A percentile compares a stretch with the other conserved stretches of the same genome.
These are phyloP conservation scores for Pyrrhia umbra DNA, from an alignment of 2,888 invertebrate genomes.

Conservation along the genomic window DNA sequence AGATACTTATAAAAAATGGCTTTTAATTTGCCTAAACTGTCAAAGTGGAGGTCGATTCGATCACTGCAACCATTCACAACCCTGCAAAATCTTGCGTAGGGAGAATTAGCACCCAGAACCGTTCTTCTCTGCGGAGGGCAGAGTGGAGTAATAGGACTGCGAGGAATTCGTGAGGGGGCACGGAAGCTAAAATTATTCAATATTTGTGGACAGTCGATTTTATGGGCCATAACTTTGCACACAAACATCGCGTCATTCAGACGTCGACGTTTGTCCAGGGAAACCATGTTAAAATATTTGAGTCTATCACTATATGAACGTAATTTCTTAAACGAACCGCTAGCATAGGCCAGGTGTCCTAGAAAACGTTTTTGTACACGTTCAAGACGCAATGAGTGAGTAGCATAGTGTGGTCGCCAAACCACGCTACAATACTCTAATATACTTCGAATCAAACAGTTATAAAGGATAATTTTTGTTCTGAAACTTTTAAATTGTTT, in stretches of 20 bases:
- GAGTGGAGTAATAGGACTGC: neutral
- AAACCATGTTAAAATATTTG: neutral
- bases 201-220: slow-evolving; percentile 5
- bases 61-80: slow-evolving; percentile 7
- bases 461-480: too few relatives aligned
- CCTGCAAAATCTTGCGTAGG: neutral
- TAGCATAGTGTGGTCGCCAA: slow-evolving; percentile 4
- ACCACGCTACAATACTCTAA: neutral
- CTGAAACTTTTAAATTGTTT: neutral
- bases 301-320: neutral
- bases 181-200: neutral
- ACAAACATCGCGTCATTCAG: neutral
- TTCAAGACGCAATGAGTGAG: neutral
- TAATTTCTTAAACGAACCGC: neutral
- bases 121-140: slow-evolving; percentile 4
- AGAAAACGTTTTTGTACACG: neutral
- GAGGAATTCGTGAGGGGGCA: slow-evolving; percentile 5
- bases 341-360: neutral
- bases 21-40: neutral
- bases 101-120: slow-evolving; percentile 8
- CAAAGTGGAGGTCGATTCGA: slow-evolving; percentile 7
- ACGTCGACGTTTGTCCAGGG: neutral
- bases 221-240: neutral
- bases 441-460: too few relatives aligned
- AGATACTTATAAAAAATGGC: neutral